Conservation (phyloP, 2,797 vertebrate species). For the Cossypha heuglini region DNA sequence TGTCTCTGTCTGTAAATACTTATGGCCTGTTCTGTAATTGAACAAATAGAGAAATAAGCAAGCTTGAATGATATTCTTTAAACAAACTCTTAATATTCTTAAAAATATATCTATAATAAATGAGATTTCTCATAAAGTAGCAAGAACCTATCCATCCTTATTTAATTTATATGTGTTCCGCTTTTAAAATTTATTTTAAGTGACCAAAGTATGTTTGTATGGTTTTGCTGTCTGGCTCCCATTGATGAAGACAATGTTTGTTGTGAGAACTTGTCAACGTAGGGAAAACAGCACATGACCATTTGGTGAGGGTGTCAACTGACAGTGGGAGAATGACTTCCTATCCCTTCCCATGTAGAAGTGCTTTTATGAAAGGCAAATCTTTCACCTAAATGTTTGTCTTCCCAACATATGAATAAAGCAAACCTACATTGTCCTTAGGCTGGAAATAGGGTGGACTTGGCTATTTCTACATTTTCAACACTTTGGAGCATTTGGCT, state of each 20-base stretch:
- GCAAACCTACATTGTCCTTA: background rate
- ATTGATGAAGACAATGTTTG: background rate
- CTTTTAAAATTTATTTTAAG: background rate
- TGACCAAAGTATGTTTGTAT: background rate
- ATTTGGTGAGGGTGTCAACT: background rate
- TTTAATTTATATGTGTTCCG: background rate
- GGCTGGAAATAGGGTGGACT: background rate
- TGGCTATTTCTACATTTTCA: background rate
- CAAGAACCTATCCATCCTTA: background rate
- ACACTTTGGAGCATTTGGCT: background rate
- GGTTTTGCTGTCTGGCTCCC: background rate
- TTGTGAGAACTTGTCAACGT: background rate
- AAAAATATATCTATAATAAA: background rate
- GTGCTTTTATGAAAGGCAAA: background rate
- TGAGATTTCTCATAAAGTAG: background rate
- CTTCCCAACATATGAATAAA: background rate
- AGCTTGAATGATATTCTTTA: background rate
- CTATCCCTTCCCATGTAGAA: background rate
- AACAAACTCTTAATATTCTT: background rate
- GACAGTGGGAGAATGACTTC: background rate
- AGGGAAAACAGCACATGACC: background rate
- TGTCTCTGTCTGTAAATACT: constrained; percentile 30
- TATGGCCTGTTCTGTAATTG: background rate
- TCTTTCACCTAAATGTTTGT: background rate
- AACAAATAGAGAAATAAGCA: constrained; percentile 8